These are phyloP conservation scores for Myoxocephalus aenaeus DNA, from an alignment of 2,797 vertebrate genomes.

Conservation along the genomic window DNA sequence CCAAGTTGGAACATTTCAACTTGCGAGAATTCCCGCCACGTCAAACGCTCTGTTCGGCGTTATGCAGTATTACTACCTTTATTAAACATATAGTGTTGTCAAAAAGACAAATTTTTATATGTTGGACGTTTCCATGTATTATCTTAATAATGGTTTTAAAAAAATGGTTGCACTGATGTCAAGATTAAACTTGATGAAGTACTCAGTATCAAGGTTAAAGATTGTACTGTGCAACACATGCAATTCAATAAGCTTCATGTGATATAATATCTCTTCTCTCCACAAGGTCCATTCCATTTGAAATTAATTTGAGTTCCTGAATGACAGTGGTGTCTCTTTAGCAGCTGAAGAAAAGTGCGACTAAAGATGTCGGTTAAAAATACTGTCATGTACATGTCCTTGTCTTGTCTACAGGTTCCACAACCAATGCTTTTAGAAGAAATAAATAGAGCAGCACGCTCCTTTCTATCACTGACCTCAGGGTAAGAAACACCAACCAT, in stretches of 20 bases:
- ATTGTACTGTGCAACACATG: neutral
- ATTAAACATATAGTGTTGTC: too few relatives aligned
- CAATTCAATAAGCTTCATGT: neutral
- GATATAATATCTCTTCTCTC: conserved; percentile 9
- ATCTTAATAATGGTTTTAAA: neutral
- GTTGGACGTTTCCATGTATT: neutral
- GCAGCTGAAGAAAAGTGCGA: conserved; percentile 15
- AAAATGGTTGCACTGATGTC: neutral
- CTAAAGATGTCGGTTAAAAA: conserved; percentile 16
- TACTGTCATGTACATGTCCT: conserved; percentile 15
- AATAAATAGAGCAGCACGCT: conserved; percentile 1
- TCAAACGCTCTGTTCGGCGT: too few relatives aligned
- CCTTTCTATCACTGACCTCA: neutral
- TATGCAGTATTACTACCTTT: neutral
- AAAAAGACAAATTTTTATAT: neutral
- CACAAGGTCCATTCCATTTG: neutral
- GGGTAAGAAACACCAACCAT: too few relatives aligned
- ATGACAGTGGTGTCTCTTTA: conserved; percentile 5
- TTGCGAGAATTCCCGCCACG: too few relatives aligned
- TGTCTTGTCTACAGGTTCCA: conserved; percentile 32
- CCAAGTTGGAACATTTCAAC: too few relatives aligned
- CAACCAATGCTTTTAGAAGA: conserved; percentile 16
- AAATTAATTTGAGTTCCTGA: neutral
- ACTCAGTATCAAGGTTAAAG: conserved; percentile 7
- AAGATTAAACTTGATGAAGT: neutral